phyloP scores from a whole-genome alignment of 2,113 vertebrate genomes.

The Gorsachius goisagi region DNA sequence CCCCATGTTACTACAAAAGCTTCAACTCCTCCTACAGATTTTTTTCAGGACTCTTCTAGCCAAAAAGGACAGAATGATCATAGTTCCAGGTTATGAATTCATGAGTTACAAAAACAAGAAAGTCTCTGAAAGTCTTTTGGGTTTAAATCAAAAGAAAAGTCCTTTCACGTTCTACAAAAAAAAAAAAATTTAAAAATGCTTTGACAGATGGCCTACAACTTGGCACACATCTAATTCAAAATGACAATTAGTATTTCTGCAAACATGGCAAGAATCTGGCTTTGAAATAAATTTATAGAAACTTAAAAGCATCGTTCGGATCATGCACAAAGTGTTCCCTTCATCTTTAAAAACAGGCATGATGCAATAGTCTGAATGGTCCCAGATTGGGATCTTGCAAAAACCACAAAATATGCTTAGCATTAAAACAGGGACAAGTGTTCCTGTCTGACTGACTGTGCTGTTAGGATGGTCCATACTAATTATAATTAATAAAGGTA shows the following conservation, averaged over 20 bases:
- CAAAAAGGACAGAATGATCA: not conserved
- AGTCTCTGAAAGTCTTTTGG: not conserved
- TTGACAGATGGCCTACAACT: not conserved
- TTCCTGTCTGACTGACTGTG: not conserved
- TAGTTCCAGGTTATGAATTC: not conserved
- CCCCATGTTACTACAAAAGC: not conserved
- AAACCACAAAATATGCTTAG: constrained; percentile 23
- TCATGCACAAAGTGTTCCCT: constrained; percentile 16
- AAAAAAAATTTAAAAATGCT: not conserved
- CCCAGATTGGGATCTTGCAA: constrained; percentile 1
- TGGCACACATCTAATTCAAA: not conserved
- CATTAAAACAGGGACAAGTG: constrained; percentile 1
- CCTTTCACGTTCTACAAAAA: not conserved
- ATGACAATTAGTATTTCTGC: constrained; percentile 3
- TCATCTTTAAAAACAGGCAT: constrained; percentile 42
- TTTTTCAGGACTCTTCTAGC: not conserved
- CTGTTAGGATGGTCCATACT: not conserved
- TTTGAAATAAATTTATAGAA: constrained; percentile 23
- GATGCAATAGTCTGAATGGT: constrained; percentile 29
- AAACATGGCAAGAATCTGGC: not conserved
- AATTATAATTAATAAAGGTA: not conserved
- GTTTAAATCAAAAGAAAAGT: constrained; percentile 21
- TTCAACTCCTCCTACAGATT: not conserved
- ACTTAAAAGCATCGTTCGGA: not conserved
- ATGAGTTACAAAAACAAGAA: not conserved